Base-by-base conservation (phyloP, 2,113 vertebrate species). In the Pogona vitticeps region DNA sequence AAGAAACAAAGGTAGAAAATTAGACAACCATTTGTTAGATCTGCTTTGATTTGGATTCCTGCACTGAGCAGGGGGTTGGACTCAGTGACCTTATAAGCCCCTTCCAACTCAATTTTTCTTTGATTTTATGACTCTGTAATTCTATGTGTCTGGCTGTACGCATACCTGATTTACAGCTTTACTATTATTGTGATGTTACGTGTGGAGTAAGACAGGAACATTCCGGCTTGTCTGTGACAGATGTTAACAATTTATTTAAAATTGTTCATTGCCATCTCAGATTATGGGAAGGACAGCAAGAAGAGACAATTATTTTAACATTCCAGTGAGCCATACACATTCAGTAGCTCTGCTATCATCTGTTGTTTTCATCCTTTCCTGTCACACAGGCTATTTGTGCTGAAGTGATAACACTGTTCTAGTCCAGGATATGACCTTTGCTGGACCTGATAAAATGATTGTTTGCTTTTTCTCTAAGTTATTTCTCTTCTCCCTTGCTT, bases 381-480 rank as follows among this genome's bases (percentile, higher is more conserved):
- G 17, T 85, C 42, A 42, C 26, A 58, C 3, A 76, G 33, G 31
- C 10, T 28, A 67, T 76, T 40, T 76, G 13, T 59, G 46, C 46
- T 85, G 76, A 83, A 76, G 21, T 40, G 46, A 76, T 67, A 82
- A 28, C 21, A 68, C 20, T 42, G 71, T 21, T 77, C 61, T 76
- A 82, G 46, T 68, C 58, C 33, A 77, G 18, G 36, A 77, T 70
- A 40, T 59, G 63, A 78, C 42, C 75, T 85, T 87, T 82, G 36
- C 40, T 63, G 13, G 38, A 38, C 63, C 68, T 31, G 58, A 68
- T 87, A 33, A 46, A 68, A 68, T 76, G 46, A 56, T 76, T 38
- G 52, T n/a, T 76, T 56, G 6, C 63, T 68, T 68, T 82, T 72
- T 71, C 79, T 67, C 28, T 59, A 67, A 58, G 40, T 52, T 6